A percentile compares a stretch with the other conserved stretches of the same genome.
Evolutionary conservation across 2,888 invertebrate species (phyloP).

Genomic region (Hypolimnas misippus): DNA sequence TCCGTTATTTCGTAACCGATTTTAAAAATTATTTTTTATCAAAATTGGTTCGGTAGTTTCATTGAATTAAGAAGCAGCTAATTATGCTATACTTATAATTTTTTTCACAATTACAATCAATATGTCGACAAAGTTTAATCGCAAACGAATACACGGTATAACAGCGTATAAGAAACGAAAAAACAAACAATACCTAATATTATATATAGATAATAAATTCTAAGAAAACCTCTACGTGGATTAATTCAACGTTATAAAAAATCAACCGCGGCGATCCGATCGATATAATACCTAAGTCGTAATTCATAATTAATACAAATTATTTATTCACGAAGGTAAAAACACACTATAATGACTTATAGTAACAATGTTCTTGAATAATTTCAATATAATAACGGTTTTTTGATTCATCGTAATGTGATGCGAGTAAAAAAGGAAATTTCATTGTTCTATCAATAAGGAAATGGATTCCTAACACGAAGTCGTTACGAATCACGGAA

Average conservation of each 20-base stretch:
- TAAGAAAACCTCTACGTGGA: too few species aligned
- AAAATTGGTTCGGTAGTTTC: too few species aligned
- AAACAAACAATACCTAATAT: neutral
- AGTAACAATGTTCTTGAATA: slow-evolving; percentile 6
- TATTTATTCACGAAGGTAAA: neutral
- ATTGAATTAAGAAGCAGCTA: too few species aligned
- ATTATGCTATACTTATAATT: too few species aligned
- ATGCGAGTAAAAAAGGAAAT: slow-evolving; percentile 16
- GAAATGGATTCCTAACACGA: slow-evolving; percentile 18
- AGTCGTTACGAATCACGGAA: slow-evolving; percentile 4
- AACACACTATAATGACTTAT: neutral
- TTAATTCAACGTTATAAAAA: too few species aligned
- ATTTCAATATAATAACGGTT: slow-evolving; percentile 23
- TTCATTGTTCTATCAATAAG: slow-evolving; percentile 26
- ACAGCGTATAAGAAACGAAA: too few species aligned
- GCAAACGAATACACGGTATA: too few species aligned
- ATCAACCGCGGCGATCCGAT: too few species aligned
- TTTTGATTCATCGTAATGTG: slow-evolving; percentile 18
- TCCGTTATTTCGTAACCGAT: too few species aligned
- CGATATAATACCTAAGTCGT: neutral
- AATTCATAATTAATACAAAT: neutral
- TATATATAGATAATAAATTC: neutral
- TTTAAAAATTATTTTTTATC: too few species aligned
- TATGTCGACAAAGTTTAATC: too few species aligned
- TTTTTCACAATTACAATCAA: too few species aligned